phyloP scores from a whole-genome alignment of 2,113 vertebrate genomes.

The Salvator merianae region DNA sequence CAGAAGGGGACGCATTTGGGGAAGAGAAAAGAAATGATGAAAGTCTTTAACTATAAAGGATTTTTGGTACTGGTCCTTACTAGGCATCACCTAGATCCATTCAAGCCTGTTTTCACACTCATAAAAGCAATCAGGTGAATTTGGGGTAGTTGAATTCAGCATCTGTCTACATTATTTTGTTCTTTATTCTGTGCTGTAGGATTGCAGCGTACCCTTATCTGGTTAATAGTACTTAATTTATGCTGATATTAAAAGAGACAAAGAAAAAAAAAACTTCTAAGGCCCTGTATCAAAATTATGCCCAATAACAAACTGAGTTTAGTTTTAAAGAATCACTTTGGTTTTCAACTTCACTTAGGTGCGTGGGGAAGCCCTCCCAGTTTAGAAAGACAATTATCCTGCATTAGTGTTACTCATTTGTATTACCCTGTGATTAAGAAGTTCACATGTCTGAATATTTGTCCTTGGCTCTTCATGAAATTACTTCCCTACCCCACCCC shows the following conservation, averaged over 20 bases:
- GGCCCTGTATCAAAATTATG: background rate
- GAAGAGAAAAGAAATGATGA: background rate
- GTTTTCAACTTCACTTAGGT: conserved; percentile 16
- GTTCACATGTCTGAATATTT: conserved; percentile 36
- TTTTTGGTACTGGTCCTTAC: too few species aligned
- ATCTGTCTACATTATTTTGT: background rate
- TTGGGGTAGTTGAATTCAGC: background rate
- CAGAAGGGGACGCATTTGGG: background rate
- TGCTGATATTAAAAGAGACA: background rate
- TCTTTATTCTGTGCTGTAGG: background rate
- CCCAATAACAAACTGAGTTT: background rate
- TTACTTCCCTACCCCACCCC: conserved; percentile 48
- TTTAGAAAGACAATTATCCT: conserved; percentile 30
- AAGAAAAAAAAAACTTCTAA: background rate
- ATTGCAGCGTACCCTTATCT: background rate
- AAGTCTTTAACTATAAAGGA: too few species aligned
- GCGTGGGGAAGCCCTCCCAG: background rate
- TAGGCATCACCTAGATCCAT: too few species aligned
- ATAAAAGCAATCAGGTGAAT: background rate
- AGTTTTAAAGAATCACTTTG: background rate
- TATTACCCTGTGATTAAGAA: conserved; percentile 64
- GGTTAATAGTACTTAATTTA: background rate
- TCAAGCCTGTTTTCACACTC: background rate
- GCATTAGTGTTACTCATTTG: conserved; percentile 61
- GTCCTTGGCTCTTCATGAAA: conserved; percentile 52